Base-by-base conservation (phyloP, 2,797 vertebrate genomes). In the Thunnus albacares region DNA sequence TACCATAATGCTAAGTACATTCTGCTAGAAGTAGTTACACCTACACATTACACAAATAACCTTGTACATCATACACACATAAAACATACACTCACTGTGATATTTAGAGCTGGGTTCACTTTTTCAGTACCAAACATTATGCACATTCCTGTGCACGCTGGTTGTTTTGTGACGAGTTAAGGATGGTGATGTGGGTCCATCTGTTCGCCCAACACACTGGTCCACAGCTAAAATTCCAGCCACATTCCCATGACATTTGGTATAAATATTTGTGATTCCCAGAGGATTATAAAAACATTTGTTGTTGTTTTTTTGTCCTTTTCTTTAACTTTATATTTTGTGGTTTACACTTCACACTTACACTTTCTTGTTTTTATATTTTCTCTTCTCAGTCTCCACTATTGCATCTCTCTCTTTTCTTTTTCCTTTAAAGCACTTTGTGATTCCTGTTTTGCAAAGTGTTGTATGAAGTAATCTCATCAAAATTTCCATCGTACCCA, bases 51-150 rank as follows among this genome's bases (percentile, higher is more conserved):
- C 18, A 24, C 17, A 52, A 55, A 33, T n/a, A 17, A 13, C 24
- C 45, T 18, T 38, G 20, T 1, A 26, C 66, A 3, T 56, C 26
- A 45, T 20, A 10, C 9, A 33, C 14, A 17, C 12, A 41, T 35
- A 11, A 51, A 47, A n/a, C 26, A 33, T 18, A 51, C 3, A 66
- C 22, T n/a, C 18, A 43, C 6, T 0, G 11, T 26, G 1, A 6
- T 52, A 61, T 68, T 43, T 62, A 38, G 56, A 30, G 11, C 33
- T 45, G 30, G 49, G 26, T 67, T 72, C 60, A 61, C 74, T 75
- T 79, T 2, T 24, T 26, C 24, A n/a, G 14, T 52, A 12, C n/a
- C 22, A 53, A 18, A 73, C 28, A 47, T 65, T 51, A 5, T 30
- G 30, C 52, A 82, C 33, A 26, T 77, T 73, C 51, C 33, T 66